Evolutionary conservation across 1,140 invertebrate species (phyloP).

Genomic region (Pogonomyrmex barbatus): DNA sequence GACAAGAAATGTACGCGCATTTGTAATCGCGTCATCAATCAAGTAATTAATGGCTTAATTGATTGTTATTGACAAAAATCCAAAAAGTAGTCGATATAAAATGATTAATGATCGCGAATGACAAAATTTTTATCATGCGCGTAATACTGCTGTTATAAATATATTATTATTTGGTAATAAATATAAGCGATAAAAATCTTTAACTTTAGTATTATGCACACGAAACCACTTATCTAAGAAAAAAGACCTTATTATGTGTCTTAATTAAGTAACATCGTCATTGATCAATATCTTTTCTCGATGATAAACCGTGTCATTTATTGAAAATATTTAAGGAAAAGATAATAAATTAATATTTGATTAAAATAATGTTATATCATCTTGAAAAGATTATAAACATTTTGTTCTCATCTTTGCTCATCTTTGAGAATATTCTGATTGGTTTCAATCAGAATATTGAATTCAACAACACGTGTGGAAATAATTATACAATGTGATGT

Average conservation of each 20-base stretch:
- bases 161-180: neutral
- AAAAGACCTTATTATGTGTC: neutral
- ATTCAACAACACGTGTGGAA: neutral
- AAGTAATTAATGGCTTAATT: conserved; percentile 10
- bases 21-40: neutral
- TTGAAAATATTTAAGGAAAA: neutral
- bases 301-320: neutral
- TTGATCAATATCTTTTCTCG: neutral
- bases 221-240: neutral
- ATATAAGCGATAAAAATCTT: neutral
- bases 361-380: neutral
- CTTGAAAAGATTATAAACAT: neutral
- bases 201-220: neutral
- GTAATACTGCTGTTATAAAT: neutral
- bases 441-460: neutral
- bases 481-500: neutral
- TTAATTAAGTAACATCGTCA: neutral
- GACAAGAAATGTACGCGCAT: neutral
- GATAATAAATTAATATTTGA: neutral
- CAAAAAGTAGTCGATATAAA: neutral
- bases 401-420: neutral
- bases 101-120: neutral
- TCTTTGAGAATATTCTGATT: conserved; percentile 2
- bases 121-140: neutral
- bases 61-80: neutral